A percentile compares a stretch with the other conserved stretches of the same genome.
Evolutionary conservation across 1,140 invertebrate species (phyloP).

Genomic region (Pararge aegeria): DNA sequence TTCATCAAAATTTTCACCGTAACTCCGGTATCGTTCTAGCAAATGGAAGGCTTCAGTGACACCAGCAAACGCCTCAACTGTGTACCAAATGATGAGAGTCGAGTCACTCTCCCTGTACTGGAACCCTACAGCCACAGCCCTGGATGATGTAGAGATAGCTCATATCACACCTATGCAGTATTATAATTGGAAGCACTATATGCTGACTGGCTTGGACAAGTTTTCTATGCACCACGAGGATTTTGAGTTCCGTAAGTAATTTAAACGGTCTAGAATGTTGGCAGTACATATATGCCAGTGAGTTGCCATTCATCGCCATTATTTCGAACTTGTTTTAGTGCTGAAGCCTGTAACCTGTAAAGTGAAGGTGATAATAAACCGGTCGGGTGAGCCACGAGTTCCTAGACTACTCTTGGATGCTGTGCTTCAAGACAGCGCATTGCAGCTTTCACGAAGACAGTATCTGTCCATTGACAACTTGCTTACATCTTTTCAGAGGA

Average conservation of each 20-base stretch:
- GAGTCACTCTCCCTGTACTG: conserved; percentile 89
- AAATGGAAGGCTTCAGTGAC: conserved; percentile 90
- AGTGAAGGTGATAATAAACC: conserved; percentile 90
- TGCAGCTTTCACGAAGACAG: conserved; percentile 87
- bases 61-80: conserved; percentile 81
- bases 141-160: conserved; percentile 69
- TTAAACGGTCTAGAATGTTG: too few species aligned
- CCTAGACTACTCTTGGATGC: conserved; percentile 87
- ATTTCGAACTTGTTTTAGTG: conserved; percentile 72
- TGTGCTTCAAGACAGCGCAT: conserved; percentile 88
- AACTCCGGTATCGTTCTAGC: too few species aligned
- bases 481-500: conserved; percentile 84
- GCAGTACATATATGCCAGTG: too few species aligned
- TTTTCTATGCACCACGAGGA: conserved; percentile 85
- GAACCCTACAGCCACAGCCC: conserved; percentile 83
- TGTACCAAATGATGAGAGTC: conserved; percentile 89
- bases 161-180: conserved; percentile 82
- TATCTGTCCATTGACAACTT: conserved; percentile 86
- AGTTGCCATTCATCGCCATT: too few species aligned
- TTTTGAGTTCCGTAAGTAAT: conserved; percentile 87
- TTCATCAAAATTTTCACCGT: too few species aligned
- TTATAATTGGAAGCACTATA: conserved; percentile 84
- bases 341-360: conserved; percentile 88
- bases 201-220: conserved; percentile 87
- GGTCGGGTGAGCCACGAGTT: conserved; percentile 85